Evolutionary conservation across 2,113 vertebrate species (phyloP), one percentile per base, ranked within the genome.

Genomic region (Carassius auratus): DNA sequence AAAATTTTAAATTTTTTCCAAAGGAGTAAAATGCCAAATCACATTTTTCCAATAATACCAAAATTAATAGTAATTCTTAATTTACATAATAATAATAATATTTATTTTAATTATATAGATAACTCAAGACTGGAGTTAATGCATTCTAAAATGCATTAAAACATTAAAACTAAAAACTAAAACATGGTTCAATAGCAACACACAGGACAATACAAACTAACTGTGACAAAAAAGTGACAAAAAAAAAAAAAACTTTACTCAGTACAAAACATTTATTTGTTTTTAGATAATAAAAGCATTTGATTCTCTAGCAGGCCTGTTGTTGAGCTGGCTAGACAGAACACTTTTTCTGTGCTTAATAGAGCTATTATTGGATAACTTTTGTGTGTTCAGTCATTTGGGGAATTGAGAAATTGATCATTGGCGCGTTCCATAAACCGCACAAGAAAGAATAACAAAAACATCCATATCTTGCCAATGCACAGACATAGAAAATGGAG

Each of bases 381-480:
- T 84, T 64, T 84, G 8, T 62, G 83, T 76, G 71, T 74, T 81
- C 57, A 86, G 75, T 64, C 69, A 86, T 86, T 86, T 86, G 48
- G 85, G 55, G 48, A 86, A 75, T 81, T 62, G 71, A 52, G 50
- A 81, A 86, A 86, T 81, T 86, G 78, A 86, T 81, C 42, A 74
- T 61, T 74, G 76, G 50, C 61, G 15, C 21, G 62, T 85, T 85
- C 42, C 45, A 62, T 26, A 75, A 86, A 81, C 85, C 85, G 62
- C 85, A 81, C 21, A 78, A 85, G 62, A 80, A 59, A 85, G 57
- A 81, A 75, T 73, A 83, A 73, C 81, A 83, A 57, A 73, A 57
- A 73, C 50, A 83, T 42, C 48, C 81, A 71, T 83, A 73, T 83
- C 68, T 73, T 50, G 68, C 10, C 6, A 57, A 59, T 21, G 45